Evolutionary conservation across 2,888 invertebrate genomes (phyloP), one percentile per base, ranked within the genome.

Genomic region (Eremobia ochroleuca): DNA sequence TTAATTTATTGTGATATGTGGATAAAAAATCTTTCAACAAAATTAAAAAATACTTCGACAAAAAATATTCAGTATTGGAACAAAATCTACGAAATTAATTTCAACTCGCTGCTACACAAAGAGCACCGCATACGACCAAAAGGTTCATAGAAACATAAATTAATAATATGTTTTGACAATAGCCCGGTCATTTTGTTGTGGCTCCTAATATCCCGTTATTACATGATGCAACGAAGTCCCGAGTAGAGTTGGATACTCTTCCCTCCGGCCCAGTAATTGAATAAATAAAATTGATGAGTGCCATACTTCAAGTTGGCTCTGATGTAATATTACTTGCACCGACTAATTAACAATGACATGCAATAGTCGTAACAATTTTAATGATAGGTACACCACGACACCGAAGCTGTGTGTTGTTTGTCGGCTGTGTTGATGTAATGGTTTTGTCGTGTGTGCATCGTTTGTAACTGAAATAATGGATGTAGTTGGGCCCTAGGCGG

Each of bases 311-410:
- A 87, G 65, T 34, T 58, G 69, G 21, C 58, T 79, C 74, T 83
- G 77, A 88, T 66, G 77, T 78, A 81, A 90, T 81, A 65, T 61
- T 77, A 72, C 73, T 70, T 59, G 68, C 73, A 65, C 67, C 40
- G 43, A 80, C 75, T 86, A 84, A 88, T 87, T 85, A 87, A 76
- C 61, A 81, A 66, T 78, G 78, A 87, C 75, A 83, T 81, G 87
- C 73, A 79, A 79, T 77, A 72, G 70, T 82, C 67, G 73, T 83
- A 79, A 81, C 66, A 59, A 75, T 74, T 76, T 77, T 87, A 82
- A 87, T 77, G 69, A 77, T 82, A 78, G 43, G 18, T 59, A 28
- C 37, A 71, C 61, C 31, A 69, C 66, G 58, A 61, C 28, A 77
- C 34, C 40, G 31, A 43, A 65, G 40, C 65, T 67, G 46, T 58